Base-by-base conservation (phyloP, 53 echinoderm and acorn worm genomes). In the Echinarachnius parma region DNA sequence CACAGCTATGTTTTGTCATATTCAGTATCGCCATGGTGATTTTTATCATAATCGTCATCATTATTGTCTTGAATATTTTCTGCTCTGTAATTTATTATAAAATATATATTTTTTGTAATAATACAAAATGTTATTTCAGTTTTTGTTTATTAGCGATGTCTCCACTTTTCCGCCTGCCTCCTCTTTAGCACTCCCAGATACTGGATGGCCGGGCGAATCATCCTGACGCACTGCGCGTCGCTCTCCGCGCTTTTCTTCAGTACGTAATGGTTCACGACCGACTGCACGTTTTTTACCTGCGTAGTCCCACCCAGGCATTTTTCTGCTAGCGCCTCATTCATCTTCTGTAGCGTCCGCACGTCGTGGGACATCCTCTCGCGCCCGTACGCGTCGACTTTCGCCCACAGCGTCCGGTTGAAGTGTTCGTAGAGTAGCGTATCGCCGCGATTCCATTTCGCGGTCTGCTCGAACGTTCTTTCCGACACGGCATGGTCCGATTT, bases 361-460 rank as follows among this genome's bases (percentile, higher is more conserved):
- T 87, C 92, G 4, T 32, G 32, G 4, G 66, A 46, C 77, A 87
- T 77, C 4, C 77, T 75, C 26, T 77, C 59, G 53, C 9, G 28
- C 1, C 92, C 92, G 14, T 83, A 91, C 3, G 61, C 30, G 7
- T 72, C 16, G 4, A 91, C 66, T 34, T 64, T 79, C 18, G n/a
- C 48, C 81, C 87, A 84, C 9, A 91, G 77, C 1, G 83, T 87
- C 30, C 52, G 31, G 48, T 87, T 91, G 9, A 87, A 87, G 30
- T 87, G 75, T n/a, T 50, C 42, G 39, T 91, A 91, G 0, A 91
- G 77, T 10, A 78, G 47, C 10, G 76, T 36, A 48, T 91, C 92
- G 0, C 92, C 92, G 34, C 49, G 48, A 10, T 83, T 82, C 92
- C 92, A 91, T 11, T 62, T 48, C n/a, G 62, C 25, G 9, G 87